Percentiles rank a stretch among this genome's conserved stretches.
phyloP scores from a whole-genome alignment of 2,888 invertebrate genomes.

The Zygogramma bicolorata region DNA sequence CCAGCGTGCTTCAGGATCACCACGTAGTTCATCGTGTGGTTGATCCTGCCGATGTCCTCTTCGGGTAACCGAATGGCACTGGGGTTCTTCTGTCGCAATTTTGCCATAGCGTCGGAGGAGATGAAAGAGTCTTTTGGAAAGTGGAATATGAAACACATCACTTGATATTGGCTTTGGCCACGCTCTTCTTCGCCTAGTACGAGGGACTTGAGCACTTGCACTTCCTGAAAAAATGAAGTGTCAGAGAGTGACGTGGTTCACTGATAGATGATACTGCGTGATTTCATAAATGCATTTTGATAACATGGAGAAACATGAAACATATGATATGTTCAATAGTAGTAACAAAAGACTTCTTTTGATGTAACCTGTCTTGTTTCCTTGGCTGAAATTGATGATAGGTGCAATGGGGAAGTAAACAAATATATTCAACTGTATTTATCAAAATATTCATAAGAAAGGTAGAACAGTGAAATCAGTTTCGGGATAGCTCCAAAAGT shows the following conservation, averaged over 20 bases:
- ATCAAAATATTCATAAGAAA: too few species aligned
- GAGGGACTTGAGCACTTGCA: conserved; percentile 89
- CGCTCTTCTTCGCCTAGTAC: conserved; percentile 94
- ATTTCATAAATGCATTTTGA: too few species aligned
- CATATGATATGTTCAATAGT: too few species aligned
- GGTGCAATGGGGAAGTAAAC: too few species aligned
- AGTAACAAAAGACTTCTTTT: too few species aligned
- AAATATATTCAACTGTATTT: too few species aligned
- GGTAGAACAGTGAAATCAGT: too few species aligned
- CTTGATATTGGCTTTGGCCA: conserved; percentile 89
- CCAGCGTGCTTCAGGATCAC: conserved; percentile 77
- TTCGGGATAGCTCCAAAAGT: too few species aligned
- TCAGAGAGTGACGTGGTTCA: not conserved
- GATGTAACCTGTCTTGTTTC: too few species aligned
- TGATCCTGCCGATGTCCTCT: conserved; percentile 88
- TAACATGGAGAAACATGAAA: too few species aligned
- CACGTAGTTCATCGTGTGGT: conserved; percentile 86
- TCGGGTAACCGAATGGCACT: conserved; percentile 80
- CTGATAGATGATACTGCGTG: too few species aligned
- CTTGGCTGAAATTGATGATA: too few species aligned
- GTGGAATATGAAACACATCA: conserved; percentile 91
- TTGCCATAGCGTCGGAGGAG: conserved; percentile 96
- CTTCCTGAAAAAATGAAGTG: conserved; percentile 77
- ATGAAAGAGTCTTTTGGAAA: conserved; percentile 94
- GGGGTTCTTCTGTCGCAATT: conserved; percentile 82